A percentile compares a stretch with the other conserved stretches of the same genome.
Conservation (phyloP, 2,113 vertebrate genomes). For the Montifringilla adamsi region DNA sequence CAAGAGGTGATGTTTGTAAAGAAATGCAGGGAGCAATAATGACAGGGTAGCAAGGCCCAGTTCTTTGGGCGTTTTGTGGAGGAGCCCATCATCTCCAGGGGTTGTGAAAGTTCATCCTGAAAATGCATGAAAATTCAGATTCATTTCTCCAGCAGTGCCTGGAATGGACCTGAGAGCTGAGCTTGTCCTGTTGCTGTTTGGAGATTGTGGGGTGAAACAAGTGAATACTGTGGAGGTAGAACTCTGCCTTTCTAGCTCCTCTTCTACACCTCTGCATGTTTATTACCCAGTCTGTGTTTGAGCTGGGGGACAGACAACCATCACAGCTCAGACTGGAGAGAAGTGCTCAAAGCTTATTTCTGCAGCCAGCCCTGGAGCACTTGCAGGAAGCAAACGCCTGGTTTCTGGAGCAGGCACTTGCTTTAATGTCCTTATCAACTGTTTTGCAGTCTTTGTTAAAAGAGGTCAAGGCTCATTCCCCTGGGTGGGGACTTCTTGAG, state of each 20-base stretch:
- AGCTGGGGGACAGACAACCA: background rate
- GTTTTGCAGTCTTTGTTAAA: slow-evolving; percentile 47
- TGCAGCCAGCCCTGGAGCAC: background rate
- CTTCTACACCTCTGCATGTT: background rate
- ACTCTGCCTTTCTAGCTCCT: background rate
- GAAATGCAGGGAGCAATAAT: background rate
- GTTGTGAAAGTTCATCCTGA: background rate
- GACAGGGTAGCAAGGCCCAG: background rate
- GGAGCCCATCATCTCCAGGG: background rate
- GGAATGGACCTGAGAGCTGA: background rate
- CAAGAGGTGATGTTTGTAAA: background rate
- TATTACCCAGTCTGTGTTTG: background rate
- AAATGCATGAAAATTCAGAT: background rate
- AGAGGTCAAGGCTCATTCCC: slow-evolving; percentile 42
- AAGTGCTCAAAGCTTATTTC: background rate
- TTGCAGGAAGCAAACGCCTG: background rate
- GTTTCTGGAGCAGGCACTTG: slow-evolving; percentile 7
- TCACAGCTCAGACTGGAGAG: background rate
- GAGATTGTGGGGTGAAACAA: background rate
- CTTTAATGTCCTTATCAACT: slow-evolving; percentile 53
- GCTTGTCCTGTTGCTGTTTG: background rate
- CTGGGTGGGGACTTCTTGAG: slow-evolving; percentile 27
- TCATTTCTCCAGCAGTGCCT: background rate
- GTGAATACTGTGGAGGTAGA: background rate
- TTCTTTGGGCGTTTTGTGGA: background rate